Evolutionary conservation across 2,888 invertebrate species (phyloP).

Genomic region (Dexiosoma caninum): DNA sequence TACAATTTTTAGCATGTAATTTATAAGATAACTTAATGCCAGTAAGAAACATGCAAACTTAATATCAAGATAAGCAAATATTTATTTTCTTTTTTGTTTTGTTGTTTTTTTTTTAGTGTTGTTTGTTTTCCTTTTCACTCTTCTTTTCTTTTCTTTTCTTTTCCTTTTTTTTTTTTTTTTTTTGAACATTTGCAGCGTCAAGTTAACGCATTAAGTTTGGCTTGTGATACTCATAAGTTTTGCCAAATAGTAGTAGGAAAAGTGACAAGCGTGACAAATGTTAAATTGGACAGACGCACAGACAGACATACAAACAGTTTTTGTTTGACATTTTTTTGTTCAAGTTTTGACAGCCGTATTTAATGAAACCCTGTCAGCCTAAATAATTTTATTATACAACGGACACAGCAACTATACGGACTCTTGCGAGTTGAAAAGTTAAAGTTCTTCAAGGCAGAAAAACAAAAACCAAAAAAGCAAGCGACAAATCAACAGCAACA

Average conservation of each 20-base stretch:
- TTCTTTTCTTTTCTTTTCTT: not conserved
- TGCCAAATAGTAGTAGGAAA: slow-evolving; percentile 39
- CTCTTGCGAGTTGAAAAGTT: slow-evolving; percentile 29
- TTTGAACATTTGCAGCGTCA: slow-evolving; percentile 45
- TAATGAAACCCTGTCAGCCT: slow-evolving; percentile 43
- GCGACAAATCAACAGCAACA: not conserved
- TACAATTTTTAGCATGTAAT: slow-evolving; percentile 44
- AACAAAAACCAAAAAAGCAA: not conserved
- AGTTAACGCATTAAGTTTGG: slow-evolving; percentile 55
- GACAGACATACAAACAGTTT: not conserved
- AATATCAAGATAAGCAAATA: not conserved
- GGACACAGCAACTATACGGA: not conserved
- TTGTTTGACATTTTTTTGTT: not conserved
- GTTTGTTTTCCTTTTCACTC: not conserved
- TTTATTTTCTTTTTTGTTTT: not conserved
- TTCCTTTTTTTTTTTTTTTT: not conserved
- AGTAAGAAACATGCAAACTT: not conserved
- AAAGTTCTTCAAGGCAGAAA: slow-evolving; percentile 48
- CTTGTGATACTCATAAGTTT: slow-evolving; percentile 44
- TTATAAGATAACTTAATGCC: slow-evolving; percentile 48
- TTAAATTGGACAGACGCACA: not conserved
- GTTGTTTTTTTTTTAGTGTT: slow-evolving; percentile 1
- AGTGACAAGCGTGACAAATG: slow-evolving; percentile 60
- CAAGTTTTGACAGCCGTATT: slow-evolving; percentile 27
- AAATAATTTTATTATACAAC: slow-evolving; percentile 40